phyloP scores from a whole-genome alignment of 2,888 invertebrate genomes.

The Eupithecia exiguata region DNA sequence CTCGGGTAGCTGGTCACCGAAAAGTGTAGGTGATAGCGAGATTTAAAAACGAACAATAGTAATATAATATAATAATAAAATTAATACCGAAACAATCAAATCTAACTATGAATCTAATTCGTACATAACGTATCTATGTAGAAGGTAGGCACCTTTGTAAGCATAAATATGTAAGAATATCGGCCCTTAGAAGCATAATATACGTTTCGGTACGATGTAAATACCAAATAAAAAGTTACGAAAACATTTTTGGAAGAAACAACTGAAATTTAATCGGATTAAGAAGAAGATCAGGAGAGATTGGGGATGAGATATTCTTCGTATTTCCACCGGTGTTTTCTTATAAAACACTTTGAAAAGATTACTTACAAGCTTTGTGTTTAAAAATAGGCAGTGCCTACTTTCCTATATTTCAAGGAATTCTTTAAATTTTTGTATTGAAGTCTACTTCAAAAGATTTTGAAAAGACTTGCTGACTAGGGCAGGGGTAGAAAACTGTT shows the following conservation, averaged over 20 bases:
- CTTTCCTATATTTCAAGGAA: not conserved
- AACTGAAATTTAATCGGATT: slow-evolving; percentile 12
- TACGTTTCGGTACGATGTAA: slow-evolving; percentile 2
- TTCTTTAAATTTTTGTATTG: not conserved
- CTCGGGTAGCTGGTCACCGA: too few relatives aligned
- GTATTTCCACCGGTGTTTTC: slow-evolving; percentile 9
- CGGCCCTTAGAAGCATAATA: not conserved
- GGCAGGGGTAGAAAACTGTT: not conserved
- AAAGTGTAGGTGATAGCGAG: too few relatives aligned
- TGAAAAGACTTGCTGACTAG: not conserved
- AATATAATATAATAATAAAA: too few relatives aligned
- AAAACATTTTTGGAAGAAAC: slow-evolving; percentile 7
- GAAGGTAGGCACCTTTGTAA: not conserved
- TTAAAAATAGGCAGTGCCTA: not conserved
- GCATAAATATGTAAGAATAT: not conserved
- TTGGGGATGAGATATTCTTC: slow-evolving; percentile 1
- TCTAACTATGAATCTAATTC: slow-evolving; percentile 1
- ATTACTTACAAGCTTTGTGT: slow-evolving; percentile 6
- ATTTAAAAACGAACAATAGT: too few relatives aligned
- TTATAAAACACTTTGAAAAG: slow-evolving; percentile 6
- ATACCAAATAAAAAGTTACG: slow-evolving; percentile 8
- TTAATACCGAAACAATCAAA: too few relatives aligned
- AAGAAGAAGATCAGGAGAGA: slow-evolving; percentile 11
- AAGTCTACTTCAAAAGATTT: not conserved
- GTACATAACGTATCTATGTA: not conserved